Conservation (phyloP, 2,113 vertebrate species). For the Coryphaenoides rupestris region DNA sequence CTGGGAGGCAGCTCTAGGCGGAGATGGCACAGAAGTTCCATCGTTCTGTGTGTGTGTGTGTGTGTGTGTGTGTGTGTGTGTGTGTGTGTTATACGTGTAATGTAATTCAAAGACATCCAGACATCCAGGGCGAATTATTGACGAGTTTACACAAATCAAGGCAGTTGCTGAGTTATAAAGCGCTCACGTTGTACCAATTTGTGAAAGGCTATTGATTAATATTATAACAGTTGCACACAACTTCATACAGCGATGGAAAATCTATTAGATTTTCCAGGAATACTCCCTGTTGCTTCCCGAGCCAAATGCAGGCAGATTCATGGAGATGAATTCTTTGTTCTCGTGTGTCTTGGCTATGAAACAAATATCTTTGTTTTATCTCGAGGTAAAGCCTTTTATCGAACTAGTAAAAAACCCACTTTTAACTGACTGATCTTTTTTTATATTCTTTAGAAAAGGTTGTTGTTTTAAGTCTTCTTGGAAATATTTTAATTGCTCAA, state of each 20-base stretch:
- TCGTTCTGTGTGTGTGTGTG: slow-evolving; percentile 11
- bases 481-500: slow-evolving; percentile 29
- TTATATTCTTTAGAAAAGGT: not conserved
- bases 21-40: not conserved
- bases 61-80: not conserved
- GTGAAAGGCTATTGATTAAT: too few relatives aligned
- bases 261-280: slow-evolving; percentile 54
- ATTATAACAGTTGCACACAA: slow-evolving; percentile 29
- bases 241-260: slow-evolving; percentile 36
- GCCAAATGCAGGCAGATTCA: slow-evolving; percentile 37
- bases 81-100: too few relatives aligned
- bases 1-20: not conserved
- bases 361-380: not conserved
- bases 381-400: slow-evolving; percentile 19
- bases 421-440: not conserved
- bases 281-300: too few relatives aligned
- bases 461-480: not conserved
- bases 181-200: too few relatives aligned
- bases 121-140: too few relatives aligned
- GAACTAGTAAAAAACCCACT: slow-evolving; percentile 4
- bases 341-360: slow-evolving; percentile 16
- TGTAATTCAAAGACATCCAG: too few relatives aligned
- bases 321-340: slow-evolving; percentile 62
- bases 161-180: too few relatives aligned
- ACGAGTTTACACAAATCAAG: too few relatives aligned